Evolutionary conservation across 2,888 invertebrate species (phyloP).

Genomic region (Campoplex nolae): DNA sequence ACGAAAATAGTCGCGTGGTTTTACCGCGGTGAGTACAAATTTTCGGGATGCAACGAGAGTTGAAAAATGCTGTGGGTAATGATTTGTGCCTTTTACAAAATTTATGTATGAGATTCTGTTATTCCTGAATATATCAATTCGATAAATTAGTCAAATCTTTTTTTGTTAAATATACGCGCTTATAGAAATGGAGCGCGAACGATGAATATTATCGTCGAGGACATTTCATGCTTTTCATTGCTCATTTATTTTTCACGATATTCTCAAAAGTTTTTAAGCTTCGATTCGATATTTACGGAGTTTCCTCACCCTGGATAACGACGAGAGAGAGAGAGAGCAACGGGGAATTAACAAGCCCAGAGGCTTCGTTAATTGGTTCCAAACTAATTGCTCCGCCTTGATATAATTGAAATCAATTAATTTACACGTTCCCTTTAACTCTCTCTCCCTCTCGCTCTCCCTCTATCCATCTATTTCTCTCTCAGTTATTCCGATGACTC

Average conservation of each 20-base stretch:
- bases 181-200: not conserved
- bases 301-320: not conserved
- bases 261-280: not conserved
- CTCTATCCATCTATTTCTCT: constrained; percentile 69
- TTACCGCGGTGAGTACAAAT: not conserved
- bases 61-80: not conserved
- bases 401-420: constrained; percentile 81
- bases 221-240: not conserved
- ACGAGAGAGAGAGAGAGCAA: not conserved
- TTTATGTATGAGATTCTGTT: not conserved
- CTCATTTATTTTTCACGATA: not conserved
- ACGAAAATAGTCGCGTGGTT: not conserved
- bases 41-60: not conserved
- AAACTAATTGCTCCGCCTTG: constrained; percentile 79
- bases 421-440: constrained; percentile 72
- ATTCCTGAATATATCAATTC: not conserved
- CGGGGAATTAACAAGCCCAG: not conserved
- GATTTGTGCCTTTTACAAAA: not conserved
- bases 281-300: not conserved
- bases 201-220: too few species aligned
- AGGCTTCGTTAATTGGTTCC: constrained; percentile 79
- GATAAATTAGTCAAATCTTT: not conserved
- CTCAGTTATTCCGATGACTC: constrained; percentile 67
- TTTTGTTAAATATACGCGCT: too few species aligned
- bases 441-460: constrained; percentile 65